These are phyloP conservation scores for Trachelus tabidus DNA, from an alignment of 2,888 invertebrate species.

Conservation along the genomic window DNA sequence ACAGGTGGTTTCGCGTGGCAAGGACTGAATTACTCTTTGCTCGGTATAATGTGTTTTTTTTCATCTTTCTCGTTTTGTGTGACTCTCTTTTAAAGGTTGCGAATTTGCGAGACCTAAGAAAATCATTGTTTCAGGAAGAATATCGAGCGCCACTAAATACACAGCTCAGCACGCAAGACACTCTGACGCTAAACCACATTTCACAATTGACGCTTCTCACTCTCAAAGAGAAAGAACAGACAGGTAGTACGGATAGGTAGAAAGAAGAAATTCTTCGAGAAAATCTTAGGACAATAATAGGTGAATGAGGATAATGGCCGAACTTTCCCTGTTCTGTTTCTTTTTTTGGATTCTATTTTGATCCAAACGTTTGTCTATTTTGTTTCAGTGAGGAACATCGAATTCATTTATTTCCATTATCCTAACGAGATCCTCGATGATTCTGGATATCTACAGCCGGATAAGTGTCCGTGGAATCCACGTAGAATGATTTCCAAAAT, in stretches of 20 bases:
- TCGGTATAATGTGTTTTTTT: not conserved
- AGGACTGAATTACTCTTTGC: not conserved
- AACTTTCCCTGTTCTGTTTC: not conserved
- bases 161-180: not conserved
- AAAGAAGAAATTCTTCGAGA: not conserved
- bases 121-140: not conserved
- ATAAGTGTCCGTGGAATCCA: not conserved
- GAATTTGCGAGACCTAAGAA: not conserved
- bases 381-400: not conserved
- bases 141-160: not conserved
- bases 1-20: not conserved
- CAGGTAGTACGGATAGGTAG: not conserved
- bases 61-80: not conserved
- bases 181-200: not conserved
- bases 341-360: not conserved
- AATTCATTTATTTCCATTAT: not conserved
- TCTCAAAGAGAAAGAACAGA: not conserved
- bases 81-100: not conserved
- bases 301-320: not conserved
- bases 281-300: not conserved
- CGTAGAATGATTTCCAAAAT: not conserved
- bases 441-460: not conserved
- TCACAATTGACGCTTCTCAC: not conserved
- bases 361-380: not conserved
- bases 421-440: not conserved